Evolutionary conservation across 2,113 vertebrate genomes (phyloP).

Genomic region (Paramisgurnus dabryanus): DNA sequence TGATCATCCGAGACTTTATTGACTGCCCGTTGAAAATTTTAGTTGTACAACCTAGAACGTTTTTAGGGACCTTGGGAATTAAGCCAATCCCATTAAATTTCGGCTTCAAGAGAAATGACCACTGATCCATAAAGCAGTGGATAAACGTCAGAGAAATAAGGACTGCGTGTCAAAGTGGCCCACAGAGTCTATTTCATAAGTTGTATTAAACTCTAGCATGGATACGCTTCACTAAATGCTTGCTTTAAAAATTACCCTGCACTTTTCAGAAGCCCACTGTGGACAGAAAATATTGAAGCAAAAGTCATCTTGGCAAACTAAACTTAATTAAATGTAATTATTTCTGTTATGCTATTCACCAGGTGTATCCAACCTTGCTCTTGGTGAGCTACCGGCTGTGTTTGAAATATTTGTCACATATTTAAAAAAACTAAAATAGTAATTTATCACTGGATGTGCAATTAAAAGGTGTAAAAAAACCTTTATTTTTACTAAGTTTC

Average conservation of each 20-base stretch:
- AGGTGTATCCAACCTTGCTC: background rate
- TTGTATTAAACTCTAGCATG: background rate
- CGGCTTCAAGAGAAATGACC: slow-evolving; percentile 17
- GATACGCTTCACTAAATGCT: slow-evolving; percentile 25
- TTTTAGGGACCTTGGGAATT: slow-evolving; percentile 27
- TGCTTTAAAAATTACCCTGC: background rate
- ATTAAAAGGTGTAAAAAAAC: too few species aligned
- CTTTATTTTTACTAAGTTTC: too few species aligned
- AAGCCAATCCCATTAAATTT: slow-evolving; percentile 3
- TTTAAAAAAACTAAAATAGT: too few species aligned
- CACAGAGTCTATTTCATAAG: slow-evolving; percentile 5
- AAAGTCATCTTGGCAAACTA: background rate
- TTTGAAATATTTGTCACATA: too few species aligned
- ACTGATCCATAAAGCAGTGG: slow-evolving; percentile 18
- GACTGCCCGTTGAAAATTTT: slow-evolving; percentile 1
- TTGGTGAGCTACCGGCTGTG: too few species aligned
- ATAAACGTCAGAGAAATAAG: background rate
- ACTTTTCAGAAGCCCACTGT: background rate
- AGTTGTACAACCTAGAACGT: background rate
- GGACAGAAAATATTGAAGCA: background rate
- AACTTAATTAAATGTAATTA: slow-evolving; percentile 21
- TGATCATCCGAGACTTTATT: slow-evolving; percentile 9
- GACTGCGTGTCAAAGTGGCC: background rate
- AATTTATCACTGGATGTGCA: too few species aligned
- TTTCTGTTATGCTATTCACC: background rate